Base-by-base conservation (phyloP, 64 coral and sea anemone species). In the Orbicella faveolata region DNA sequence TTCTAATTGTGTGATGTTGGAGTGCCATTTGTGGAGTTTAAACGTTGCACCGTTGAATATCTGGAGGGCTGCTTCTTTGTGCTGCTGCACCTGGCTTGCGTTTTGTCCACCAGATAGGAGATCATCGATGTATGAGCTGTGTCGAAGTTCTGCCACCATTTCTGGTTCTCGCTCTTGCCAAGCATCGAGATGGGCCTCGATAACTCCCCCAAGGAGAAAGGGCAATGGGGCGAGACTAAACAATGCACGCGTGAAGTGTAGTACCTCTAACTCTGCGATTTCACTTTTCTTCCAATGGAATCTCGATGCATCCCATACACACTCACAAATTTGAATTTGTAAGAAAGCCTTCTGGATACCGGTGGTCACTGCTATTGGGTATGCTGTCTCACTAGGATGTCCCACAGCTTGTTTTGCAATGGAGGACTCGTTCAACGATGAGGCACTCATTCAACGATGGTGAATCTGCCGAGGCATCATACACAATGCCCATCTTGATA, bases 21-120 rank as follows among this genome's bases (percentile, higher is more conserved):
- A 90, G 61, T 90, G 78, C 88, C 88, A 90, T 41, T 90, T 90
- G 74, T 90, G 88, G 21, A 90, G 77, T 34, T 81, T 34, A 44
- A 90, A 90, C 15, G 78, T 67, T 59, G 88, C 77, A 18, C 63
- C 78, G 16, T 39, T 25, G 48, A 90, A 81, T 80, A 90, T 90
- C 63, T 81, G 19, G 21, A 81, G 63, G 48, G 78, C 88, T 64
- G 36, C 72, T 23, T 90, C 51, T 73, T 75, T 90, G 4, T 36
- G 77, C 19, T 80, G 77, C 37, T 80, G 35, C 17, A 36, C 76
- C 10, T 90, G 77, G 77, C 77, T 79, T 79, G 77, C 54, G 23
- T 19, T 79, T 79, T 25, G 77, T 79, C 77, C 77, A 79, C 77
- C 77, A 18, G 77, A 33, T 79, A 79, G 77, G 33, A 79, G 21